Percentiles rank a stretch among this genome's conserved stretches.
These are phyloP conservation scores for Strigops habroptila DNA, from an alignment of 2,113 vertebrate genomes.

Conservation along the genomic window DNA sequence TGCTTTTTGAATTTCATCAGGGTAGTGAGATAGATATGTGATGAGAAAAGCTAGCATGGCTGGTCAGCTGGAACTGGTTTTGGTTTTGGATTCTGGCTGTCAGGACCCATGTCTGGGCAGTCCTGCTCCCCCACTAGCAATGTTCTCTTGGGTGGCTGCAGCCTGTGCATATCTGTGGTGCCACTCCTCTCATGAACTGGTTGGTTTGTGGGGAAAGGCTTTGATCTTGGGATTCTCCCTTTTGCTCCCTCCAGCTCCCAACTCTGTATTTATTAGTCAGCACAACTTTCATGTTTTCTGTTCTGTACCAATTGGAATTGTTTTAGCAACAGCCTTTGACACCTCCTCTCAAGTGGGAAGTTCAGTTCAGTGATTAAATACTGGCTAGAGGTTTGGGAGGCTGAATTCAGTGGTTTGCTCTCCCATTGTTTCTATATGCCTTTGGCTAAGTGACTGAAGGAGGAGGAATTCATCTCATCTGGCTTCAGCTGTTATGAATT, in stretches of 20 bases:
- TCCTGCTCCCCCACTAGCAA: background rate
- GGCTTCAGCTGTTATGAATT: background rate
- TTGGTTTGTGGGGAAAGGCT: background rate
- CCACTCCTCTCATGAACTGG: background rate
- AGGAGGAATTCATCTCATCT: background rate
- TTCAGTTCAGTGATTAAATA: background rate
- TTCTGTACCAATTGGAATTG: background rate
- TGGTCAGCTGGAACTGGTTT: background rate
- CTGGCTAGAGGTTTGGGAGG: background rate
- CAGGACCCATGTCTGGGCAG: background rate
- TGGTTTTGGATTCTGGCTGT: background rate
- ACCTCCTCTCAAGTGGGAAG: background rate
- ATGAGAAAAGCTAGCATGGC: background rate
- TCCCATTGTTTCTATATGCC: conserved; percentile 3
- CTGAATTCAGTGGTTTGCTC: background rate
- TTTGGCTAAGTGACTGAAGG: background rate
- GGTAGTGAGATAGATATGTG: background rate
- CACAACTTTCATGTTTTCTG: background rate
- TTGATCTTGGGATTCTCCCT: background rate
- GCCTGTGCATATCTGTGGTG: background rate
- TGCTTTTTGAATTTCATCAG: background rate
- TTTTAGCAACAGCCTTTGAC: background rate
- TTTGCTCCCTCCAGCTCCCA: background rate
- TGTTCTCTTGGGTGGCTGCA: background rate
- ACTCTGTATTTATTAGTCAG: background rate